Base-by-base conservation (phyloP, 2,888 invertebrate genomes). In the Pachycephus smyrnensis region DNA sequence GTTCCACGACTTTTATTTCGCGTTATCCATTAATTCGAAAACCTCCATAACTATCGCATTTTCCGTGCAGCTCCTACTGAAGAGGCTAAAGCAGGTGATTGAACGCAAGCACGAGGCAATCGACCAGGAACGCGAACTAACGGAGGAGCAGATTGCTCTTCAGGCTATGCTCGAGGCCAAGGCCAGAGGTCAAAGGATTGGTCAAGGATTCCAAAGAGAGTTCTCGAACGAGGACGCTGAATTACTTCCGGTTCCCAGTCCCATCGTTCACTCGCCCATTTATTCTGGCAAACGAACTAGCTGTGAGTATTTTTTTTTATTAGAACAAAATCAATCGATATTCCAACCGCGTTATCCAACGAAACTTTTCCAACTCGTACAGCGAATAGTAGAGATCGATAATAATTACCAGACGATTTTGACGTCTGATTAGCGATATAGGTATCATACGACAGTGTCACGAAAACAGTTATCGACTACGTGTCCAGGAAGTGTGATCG, bases 221-320 rank as follows among this genome's bases (percentile, higher is more conserved):
- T 31, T 23, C 36, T 76, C 40, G 23, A 74, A 74, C 4, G 89
- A 89, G 74, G 87, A 86, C 12, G 74, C 84, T 1, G 89, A 89
- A 78, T 78, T 80, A 73, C 85, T 90, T 75, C 90, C 90, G 6
- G 83, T 87, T 23, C 89, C 90, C 3, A 88, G 88, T 36, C 86
- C 89, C 1, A 79, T 88, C 15, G 83, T 88, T 11, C 86, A 86
- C 74, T 86, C 83, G 31, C 85, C 87, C 12, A 73, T 83, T 68
- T 88, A 87, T 76, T 78, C 87, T 4, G 87, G 86, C 12, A 91
- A 91, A 78, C 88, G 91, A 75, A 89, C 88, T 15, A 88, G 84
- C 82, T 86, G 89, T 90, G 75, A 90, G 89, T 87, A 84, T 83
- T 84, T 55, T 30, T 69, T 80, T 83, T 77, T 76, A n/a, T 75